A percentile compares a stretch with the other conserved stretches of the same genome.
Evolutionary conservation across 2,888 invertebrate species (phyloP).

Genomic region (Diaphora mendica): DNA sequence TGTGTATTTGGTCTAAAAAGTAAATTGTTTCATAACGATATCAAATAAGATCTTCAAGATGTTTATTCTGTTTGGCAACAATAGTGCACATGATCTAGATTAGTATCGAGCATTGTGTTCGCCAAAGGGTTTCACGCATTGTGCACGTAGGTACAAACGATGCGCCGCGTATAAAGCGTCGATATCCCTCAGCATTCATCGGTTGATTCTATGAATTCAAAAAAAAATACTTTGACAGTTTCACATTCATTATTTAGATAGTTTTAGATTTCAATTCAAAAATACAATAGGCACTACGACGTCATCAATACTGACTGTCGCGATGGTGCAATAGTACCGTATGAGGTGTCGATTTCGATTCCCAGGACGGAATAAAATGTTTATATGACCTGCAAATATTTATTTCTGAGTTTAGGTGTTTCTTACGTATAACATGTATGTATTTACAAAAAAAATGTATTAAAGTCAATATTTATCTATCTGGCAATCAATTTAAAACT

Average conservation of each 20-base stretch:
- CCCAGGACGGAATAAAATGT: too few species aligned
- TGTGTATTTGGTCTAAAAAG: conserved; percentile 24
- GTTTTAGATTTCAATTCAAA: conserved; percentile 21
- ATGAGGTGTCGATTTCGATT: too few species aligned
- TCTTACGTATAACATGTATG: too few species aligned
- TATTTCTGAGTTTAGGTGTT: too few species aligned
- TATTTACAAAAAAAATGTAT: too few species aligned
- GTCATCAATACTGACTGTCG: not conserved
- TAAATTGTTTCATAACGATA: conserved; percentile 63
- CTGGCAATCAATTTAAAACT: too few species aligned
- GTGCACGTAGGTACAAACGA: conserved; percentile 54
- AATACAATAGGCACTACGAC: not conserved
- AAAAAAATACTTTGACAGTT: conserved; percentile 69
- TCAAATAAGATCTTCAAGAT: conserved; percentile 69
- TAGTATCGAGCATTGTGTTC: conserved; percentile 73
- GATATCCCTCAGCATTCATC: conserved; percentile 57
- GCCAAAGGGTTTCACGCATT: conserved; percentile 74
- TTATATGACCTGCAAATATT: too few species aligned
- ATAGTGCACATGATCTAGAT: conserved; percentile 76
- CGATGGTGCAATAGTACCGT: too few species aligned
- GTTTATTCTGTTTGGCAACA: conserved; percentile 50
- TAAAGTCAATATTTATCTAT: too few species aligned
- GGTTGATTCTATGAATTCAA: conserved; percentile 66
- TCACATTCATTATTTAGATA: conserved; percentile 46
- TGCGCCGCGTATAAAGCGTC: conserved; percentile 59